Base-by-base conservation (phyloP, 2,113 vertebrate species). In the Mustelus asterias region DNA sequence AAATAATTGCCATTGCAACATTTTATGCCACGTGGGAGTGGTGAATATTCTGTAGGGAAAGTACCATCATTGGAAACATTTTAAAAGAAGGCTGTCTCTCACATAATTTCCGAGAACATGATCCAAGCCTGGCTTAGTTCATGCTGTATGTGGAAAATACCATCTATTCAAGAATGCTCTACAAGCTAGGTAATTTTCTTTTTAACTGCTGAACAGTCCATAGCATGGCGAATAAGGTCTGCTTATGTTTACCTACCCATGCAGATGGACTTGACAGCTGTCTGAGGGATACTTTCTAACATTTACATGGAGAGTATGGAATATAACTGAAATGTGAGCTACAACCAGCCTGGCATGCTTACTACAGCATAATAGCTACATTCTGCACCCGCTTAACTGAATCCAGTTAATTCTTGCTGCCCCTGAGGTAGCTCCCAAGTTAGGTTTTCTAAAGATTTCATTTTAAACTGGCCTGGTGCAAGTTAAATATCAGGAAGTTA, bases 401-500 rank as follows among this genome's bases (percentile, higher is more conserved):
- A 63, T 67, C 89, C 58, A 93, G 33, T 65, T 65, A 37, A 65
- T 65, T 18, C 18, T 93, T 22, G 37, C 89, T 93, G 60, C 60
- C 88, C 89, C 65, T 93, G 89, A 65, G 60, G 60, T 67, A 65
- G 60, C 60, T 93, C n/a, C 89, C 60, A 37, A 67, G 89, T 65
- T 93, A 9, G 16, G 20, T 65, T 93, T 92, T 92, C 88, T 92
- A 60, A 92, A 92, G 58, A 63, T 16, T 33, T 63, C 14, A 58
- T 92, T 93, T 93, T 10, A 93, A 65, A 37, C 60, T 67, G 33
- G n/a, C 7, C n/a, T 67, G 60, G 89, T 93, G 8, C n/a, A 65
- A 67, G 58, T 60, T 92, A 92, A 65, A 65, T 93, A 67, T 65
- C 89, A 93, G 89, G 89, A 93, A 67, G 63, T 65, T 33, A 65